These are phyloP conservation scores for Cryptotis parvus DNA, from an alignment of 2,113 vertebrate species.

Conservation along the genomic window DNA sequence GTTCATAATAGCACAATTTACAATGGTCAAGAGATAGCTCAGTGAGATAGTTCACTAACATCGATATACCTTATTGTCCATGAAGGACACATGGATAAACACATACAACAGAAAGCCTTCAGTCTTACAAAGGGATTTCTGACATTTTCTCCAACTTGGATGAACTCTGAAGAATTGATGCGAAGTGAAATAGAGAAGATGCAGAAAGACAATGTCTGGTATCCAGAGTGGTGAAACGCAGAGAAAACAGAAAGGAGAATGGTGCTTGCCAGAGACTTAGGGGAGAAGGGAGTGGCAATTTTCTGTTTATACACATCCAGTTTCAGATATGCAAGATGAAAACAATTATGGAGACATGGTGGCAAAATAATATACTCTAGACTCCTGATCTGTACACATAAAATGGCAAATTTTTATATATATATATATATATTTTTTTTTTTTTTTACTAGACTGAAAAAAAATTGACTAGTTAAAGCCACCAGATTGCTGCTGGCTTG, in stretches of 20 bases:
- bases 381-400: not conserved
- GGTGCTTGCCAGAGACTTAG: not conserved
- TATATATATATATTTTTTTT: not conserved
- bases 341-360: not conserved
- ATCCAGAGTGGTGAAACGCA: not conserved
- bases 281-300: not conserved
- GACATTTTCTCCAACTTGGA: not conserved
- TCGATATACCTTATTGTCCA: not conserved
- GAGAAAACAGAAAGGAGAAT: not conserved
- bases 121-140: not conserved
- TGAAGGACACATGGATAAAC: not conserved
- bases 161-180: not conserved
- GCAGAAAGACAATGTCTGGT: not conserved
- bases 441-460: not conserved
- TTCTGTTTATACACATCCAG: not conserved
- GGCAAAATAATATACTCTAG: not conserved
- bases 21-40: not conserved
- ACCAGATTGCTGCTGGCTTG: not conserved
- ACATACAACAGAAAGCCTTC: not conserved
- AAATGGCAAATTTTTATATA: constrained; percentile 9
- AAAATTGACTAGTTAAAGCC: not conserved
- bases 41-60: not conserved
- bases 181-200: not conserved
- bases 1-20: not conserved
- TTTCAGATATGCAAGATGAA: not conserved